phyloP scores from a whole-genome alignment of 1,140 invertebrate species.

The Ips nitidus region DNA sequence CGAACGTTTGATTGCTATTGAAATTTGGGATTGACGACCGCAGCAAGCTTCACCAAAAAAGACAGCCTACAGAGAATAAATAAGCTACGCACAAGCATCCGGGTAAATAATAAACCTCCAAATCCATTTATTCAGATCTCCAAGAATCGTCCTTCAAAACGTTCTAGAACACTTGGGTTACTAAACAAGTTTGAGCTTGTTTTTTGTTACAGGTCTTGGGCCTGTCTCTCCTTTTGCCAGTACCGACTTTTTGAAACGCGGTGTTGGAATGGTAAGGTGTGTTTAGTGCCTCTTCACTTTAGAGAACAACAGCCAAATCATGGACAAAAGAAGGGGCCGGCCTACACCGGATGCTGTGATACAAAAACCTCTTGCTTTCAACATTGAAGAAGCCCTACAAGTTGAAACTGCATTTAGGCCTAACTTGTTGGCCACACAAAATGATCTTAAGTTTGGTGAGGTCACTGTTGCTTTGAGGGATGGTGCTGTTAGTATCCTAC shows the following conservation, averaged over 20 bases:
- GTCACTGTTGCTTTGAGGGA: constrained; percentile 38
- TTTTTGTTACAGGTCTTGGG: constrained; percentile 41
- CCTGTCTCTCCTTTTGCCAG: constrained; percentile 45
- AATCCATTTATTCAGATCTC: too few species aligned
- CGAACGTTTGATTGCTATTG: too few species aligned
- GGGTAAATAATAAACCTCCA: too few species aligned
- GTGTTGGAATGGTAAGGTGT: constrained; percentile 38
- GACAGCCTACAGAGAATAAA: too few species aligned
- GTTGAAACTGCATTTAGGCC: constrained; percentile 38
- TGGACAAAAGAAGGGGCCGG: constrained; percentile 45
- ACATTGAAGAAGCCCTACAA: constrained; percentile 40
- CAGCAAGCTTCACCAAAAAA: too few species aligned
- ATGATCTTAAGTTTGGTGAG: constrained; percentile 38
- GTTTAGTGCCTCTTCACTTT: constrained; percentile 17
- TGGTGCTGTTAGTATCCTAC: constrained; percentile 36
- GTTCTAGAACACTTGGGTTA: background rate
- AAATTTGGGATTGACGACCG: too few species aligned
- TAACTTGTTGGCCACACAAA: constrained; percentile 35
- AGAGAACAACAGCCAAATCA: constrained; percentile 28
- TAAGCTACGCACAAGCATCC: too few species aligned
- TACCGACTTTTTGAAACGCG: constrained; percentile 38
- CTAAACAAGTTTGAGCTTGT: background rate
- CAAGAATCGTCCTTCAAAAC: background rate
- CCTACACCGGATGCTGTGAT: constrained; percentile 41
- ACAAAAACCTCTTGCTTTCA: constrained; percentile 39